These are phyloP conservation scores for Lycopodina hypogea DNA, from an alignment of 37 sponge, comb jelly and placozoan genomes.

Conservation along the genomic window DNA sequence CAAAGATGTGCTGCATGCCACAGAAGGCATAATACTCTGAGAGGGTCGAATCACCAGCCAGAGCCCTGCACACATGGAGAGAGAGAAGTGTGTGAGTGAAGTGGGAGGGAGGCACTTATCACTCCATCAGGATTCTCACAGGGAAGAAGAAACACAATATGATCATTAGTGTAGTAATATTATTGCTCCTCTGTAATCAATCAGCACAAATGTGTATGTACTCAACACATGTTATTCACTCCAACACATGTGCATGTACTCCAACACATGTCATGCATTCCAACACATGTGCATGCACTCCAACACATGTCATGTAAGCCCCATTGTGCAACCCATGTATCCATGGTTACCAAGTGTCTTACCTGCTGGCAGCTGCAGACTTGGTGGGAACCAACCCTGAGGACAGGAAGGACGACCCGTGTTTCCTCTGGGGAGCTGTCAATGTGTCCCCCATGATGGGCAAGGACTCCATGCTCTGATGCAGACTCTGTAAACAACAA, in stretches of 20 bases:
- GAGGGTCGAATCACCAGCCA: slow-evolving; percentile 74
- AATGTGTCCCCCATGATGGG: slow-evolving; percentile 2
- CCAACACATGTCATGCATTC: background rate
- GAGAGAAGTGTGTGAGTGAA: too few species aligned
- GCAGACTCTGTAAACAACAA: slow-evolving; percentile 31
- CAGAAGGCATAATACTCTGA: slow-evolving; percentile 83
- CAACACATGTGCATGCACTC: background rate
- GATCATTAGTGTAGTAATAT: background rate
- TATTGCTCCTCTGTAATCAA: too few species aligned
- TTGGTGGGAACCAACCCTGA: slow-evolving; percentile 73
- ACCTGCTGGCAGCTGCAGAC: slow-evolving; percentile 85
- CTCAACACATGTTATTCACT: background rate
- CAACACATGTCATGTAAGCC: background rate
- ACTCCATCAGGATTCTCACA: too few species aligned
- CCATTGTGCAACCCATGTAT: too few species aligned
- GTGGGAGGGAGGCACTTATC: too few species aligned
- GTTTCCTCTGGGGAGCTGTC: background rate
- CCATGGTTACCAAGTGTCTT: too few species aligned
- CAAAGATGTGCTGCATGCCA: slow-evolving; percentile 90
- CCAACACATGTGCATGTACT: background rate
- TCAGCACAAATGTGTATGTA: background rate
- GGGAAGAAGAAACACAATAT: too few species aligned
- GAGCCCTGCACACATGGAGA: slow-evolving; percentile 55
- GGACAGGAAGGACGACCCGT: slow-evolving; percentile 9
- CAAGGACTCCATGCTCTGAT: slow-evolving; percentile 72